Evolutionary conservation across 2,113 vertebrate species (phyloP), one percentile per base, ranked within the genome.

Genomic region (Odontesthes bonariensis): DNA sequence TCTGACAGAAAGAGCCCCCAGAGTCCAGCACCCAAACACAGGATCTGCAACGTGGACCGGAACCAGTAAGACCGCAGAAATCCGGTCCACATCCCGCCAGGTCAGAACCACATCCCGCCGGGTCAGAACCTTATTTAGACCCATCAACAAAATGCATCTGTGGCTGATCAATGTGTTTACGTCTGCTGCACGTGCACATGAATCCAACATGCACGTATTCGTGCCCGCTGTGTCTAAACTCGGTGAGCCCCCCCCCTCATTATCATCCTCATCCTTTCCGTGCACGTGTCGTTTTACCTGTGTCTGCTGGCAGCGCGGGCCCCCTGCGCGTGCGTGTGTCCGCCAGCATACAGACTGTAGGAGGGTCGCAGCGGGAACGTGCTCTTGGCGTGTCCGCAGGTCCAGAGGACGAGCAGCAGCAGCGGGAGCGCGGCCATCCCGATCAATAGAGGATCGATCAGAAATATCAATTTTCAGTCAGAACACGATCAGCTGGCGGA

Each of bases 221-320:
- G n/a, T n/a, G n/a, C n/a, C n/a, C n/a, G n/a, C n/a, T n/a, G n/a
- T n/a, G n/a, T n/a, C n/a, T n/a, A 27, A 40, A 7, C 27, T 49
- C 5, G 46, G 32, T 66, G 64, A 69, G n/a, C 42, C 57, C 5
- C 19, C 46, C 27, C 47, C 20, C 9, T 35, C 69, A 31, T 12
- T 44, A 38, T 42, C 66, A 61, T 19, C 57, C 49, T 1, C 46
- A 47, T 40, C 27, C 51, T 60, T 70, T 85, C 62, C 67, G 79
- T 73, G 81, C 83, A 80, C 78, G 75, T 83, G 84, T 78, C 80
- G 61, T 20, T 57, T 38, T 87, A 92, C 90, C 89, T 92, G 89
- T 92, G 86, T 74, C 89, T 87, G 77, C 87, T 90, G 79, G 88
- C 75, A 0, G 88, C 83, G 58, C 87, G 86, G 3, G 69, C 46